Evolutionary conservation across 2,888 invertebrate species (phyloP).

Genomic region (Coleophora flavipennella): DNA sequence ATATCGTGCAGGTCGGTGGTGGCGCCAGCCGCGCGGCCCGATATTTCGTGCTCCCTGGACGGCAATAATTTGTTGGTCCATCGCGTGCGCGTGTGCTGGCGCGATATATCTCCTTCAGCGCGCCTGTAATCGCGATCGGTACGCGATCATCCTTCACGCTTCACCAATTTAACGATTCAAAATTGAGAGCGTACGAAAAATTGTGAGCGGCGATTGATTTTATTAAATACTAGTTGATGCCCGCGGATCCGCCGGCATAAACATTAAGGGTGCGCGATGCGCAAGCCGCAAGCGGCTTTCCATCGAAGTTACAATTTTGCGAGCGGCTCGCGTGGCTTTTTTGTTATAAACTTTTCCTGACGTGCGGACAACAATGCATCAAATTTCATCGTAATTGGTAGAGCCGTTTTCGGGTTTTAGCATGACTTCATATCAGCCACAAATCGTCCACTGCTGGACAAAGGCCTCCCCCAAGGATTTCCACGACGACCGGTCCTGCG

Average conservation of each 20-base stretch:
- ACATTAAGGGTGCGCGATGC: too few species aligned
- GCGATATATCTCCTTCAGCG: constrained; percentile 51
- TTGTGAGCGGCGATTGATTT: too few species aligned
- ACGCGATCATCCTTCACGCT: constrained; percentile 31
- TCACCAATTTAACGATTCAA: constrained; percentile 9
- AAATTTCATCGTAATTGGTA: too few species aligned
- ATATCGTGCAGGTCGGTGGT: constrained; percentile 43
- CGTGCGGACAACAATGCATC: too few species aligned
- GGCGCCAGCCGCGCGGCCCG: constrained; percentile 39
- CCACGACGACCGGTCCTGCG: too few species aligned
- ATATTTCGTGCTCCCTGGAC: constrained; percentile 61
- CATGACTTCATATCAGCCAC: too few species aligned
- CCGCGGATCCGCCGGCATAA: too few species aligned
- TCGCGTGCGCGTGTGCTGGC: constrained; percentile 47
- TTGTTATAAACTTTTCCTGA: not conserved
- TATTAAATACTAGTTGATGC: too few species aligned
- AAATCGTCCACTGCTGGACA: too few species aligned
- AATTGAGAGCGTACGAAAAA: not conserved
- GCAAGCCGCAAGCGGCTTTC: too few species aligned
- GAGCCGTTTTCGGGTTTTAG: too few species aligned
- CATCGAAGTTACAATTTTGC: not conserved
- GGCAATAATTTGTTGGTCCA: constrained; percentile 66
- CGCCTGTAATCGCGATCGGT: constrained; percentile 43
- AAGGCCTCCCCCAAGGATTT: too few species aligned
- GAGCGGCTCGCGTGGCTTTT: not conserved